These are phyloP conservation scores for Rhadina sibilatrix DNA, from an alignment of 2,113 vertebrate genomes.

Conservation along the genomic window DNA sequence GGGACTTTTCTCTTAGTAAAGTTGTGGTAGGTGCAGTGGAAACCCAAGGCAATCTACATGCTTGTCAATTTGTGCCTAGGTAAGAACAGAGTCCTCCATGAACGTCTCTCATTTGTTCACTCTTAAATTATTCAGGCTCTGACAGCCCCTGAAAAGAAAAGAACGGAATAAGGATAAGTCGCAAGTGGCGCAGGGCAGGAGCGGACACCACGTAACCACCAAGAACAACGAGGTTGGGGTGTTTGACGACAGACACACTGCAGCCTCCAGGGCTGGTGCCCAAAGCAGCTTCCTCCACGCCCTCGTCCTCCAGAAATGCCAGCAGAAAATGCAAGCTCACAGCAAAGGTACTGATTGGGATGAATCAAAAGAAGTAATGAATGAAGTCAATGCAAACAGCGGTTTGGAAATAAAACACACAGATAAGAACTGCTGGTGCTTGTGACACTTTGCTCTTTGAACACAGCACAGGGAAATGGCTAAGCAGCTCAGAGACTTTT, in stretches of 20 bases:
- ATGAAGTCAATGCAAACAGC: slow-evolving; percentile 46
- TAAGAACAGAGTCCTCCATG: slow-evolving; percentile 63
- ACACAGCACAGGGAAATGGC: slow-evolving; percentile 55
- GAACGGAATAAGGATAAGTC: slow-evolving; percentile 62
- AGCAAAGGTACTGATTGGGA: slow-evolving; percentile 50
- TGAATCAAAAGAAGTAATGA: slow-evolving; percentile 37
- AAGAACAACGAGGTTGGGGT: slow-evolving; percentile 57
- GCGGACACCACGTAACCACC: slow-evolving; percentile 53
- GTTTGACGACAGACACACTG: slow-evolving; percentile 58
- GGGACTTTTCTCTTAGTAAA: slow-evolving; percentile 61
- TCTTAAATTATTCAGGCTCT: slow-evolving; percentile 67
- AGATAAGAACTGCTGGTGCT: slow-evolving; percentile 49
- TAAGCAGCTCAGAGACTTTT: slow-evolving; percentile 17
- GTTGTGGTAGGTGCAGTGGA: slow-evolving; percentile 68
- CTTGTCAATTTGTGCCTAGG: slow-evolving; percentile 65
- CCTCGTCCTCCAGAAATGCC: slow-evolving; percentile 13
- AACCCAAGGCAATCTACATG: slow-evolving; percentile 64
- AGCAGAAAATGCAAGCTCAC: slow-evolving; percentile 47
- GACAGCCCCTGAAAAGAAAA: slow-evolving; percentile 69
- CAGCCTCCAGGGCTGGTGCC: slow-evolving; percentile 5
- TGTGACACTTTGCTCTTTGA: slow-evolving; percentile 34
- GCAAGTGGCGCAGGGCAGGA: slow-evolving; percentile 20
- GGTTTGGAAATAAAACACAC: slow-evolving; percentile 58
- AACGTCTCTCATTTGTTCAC: slow-evolving; percentile 62
- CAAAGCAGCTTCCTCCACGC: slow-evolving; percentile 13